Percentiles rank a stretch among this genome's conserved stretches.
Conservation (phyloP, 2,113 vertebrate genomes). For the Danionella cerebrum region DNA sequence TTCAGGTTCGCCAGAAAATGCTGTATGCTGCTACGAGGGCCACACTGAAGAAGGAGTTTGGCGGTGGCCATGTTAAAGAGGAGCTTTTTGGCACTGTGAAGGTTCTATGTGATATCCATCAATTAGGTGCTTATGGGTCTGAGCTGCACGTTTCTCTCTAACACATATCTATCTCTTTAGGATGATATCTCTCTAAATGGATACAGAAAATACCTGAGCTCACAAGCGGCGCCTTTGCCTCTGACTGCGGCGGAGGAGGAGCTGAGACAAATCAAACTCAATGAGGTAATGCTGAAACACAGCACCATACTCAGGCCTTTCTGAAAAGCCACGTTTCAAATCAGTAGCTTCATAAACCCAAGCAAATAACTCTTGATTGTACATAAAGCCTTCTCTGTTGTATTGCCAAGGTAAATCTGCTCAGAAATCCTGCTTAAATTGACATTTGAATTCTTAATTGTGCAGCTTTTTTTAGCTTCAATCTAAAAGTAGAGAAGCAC, state of each 20-base stretch:
- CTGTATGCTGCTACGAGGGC: conserved; percentile 82
- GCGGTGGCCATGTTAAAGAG: conserved; percentile 82
- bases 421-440: too few relatives aligned
- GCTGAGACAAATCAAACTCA: conserved; percentile 80
- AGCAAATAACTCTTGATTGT: too few relatives aligned
- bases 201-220: conserved; percentile 74
- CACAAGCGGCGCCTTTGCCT: conserved; percentile 73
- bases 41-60: conserved; percentile 85
- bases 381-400: too few relatives aligned
- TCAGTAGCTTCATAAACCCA: not conserved
- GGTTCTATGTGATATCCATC: conserved; percentile 52
- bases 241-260: conserved; percentile 82
- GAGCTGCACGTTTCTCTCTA: not conserved
- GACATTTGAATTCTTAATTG: too few relatives aligned
- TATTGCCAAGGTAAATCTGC: too few relatives aligned
- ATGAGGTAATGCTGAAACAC: conserved; percentile 63
- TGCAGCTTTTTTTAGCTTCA: too few relatives aligned
- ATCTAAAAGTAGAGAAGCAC: not conserved
- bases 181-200: conserved; percentile 80
- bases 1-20: conserved; percentile 83
- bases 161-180: conserved; percentile 50
- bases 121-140: too few relatives aligned
- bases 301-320: not conserved
- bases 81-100: conserved; percentile 81
- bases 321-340: not conserved